Base-by-base conservation (phyloP, 2,888 invertebrate species). In the Parnassius smintheus region DNA sequence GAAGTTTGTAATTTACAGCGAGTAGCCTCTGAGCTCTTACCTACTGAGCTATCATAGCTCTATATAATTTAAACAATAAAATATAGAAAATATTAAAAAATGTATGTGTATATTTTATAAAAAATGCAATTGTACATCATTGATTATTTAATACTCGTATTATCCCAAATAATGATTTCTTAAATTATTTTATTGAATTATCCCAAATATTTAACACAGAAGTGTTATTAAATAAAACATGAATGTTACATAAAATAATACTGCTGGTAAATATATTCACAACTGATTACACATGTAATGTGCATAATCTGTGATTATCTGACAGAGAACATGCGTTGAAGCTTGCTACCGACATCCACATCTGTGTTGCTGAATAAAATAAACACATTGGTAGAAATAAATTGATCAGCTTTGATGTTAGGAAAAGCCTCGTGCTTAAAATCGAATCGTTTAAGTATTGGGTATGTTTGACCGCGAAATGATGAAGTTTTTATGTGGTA, bases 241-340 rank as follows among this genome's bases (percentile, higher is more conserved):
- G 35, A 7, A 7, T 7, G 35, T 35, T 35, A 35, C 7, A 7
- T 35, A 18, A 49, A 49, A 49, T 49, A 11, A 11, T 44, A 11
- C 13, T 49, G n/a, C 52, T 59, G 42, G 59, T 58, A 58, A 55
- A 60, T 61, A 44, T 41, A 46, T 60, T 64, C 13, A n/a, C 59
- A 52, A 2, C 49, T 46, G 50, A 54, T 54, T 67, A 61, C 55
- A 50, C 62, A 50, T 58, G 58, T 49, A 68, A 63, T 61, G 59
- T 64, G 56, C 62, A 56, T 67, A 70, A 68, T 66, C 68, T 66
- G 62, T 65, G 66, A 64, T 70, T 49, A 70, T 55, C 65, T 65
- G 66, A 66, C 64, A 64, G 67, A 68, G 66, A 70, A 68, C 68
- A 70, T 56, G 65, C 62, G 56, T 65, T 57, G 56, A 25, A 57